Evolutionary conservation across 2,797 vertebrate genomes (phyloP).

Genomic region (Crocodylus rhombifer): DNA sequence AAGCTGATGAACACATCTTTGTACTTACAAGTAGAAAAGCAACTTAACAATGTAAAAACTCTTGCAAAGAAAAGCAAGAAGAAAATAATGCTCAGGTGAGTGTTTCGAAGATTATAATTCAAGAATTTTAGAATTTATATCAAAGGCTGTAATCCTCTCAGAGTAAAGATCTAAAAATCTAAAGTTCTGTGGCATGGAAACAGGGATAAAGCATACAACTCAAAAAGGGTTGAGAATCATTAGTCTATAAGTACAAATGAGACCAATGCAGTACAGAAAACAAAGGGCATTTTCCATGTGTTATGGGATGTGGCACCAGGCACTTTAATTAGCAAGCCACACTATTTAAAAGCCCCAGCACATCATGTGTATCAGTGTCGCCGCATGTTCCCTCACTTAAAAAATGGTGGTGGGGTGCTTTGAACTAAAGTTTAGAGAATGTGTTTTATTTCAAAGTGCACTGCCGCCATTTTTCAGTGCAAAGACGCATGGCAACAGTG

Average conservation of each 20-base stretch:
- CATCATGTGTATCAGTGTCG: too few species aligned
- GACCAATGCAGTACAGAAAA: neutral
- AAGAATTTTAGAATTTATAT: neutral
- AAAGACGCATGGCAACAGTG: too few species aligned
- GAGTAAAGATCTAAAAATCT: neutral
- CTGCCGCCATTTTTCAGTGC: too few species aligned
- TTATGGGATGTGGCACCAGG: too few species aligned
- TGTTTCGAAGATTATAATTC: neutral
- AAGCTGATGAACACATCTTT: constrained; percentile 11
- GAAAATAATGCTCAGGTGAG: constrained; percentile 43
- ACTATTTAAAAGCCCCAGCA: too few species aligned
- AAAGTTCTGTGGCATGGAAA: neutral
- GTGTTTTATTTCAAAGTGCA: too few species aligned
- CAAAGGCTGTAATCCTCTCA: neutral
- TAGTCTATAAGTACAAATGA: neutral
- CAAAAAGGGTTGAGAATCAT: too few species aligned
- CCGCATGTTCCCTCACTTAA: too few species aligned
- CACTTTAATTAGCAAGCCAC: too few species aligned
- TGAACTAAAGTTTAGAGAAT: too few species aligned
- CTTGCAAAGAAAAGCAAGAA: constrained; percentile 33
- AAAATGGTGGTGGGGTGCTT: too few species aligned
- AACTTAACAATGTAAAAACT: neutral
- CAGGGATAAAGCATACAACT: neutral
- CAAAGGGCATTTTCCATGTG: too few species aligned
- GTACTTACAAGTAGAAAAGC: constrained; percentile 30